Base-by-base conservation (phyloP, 2,888 invertebrate genomes). In the Hypena proboscidalis region DNA sequence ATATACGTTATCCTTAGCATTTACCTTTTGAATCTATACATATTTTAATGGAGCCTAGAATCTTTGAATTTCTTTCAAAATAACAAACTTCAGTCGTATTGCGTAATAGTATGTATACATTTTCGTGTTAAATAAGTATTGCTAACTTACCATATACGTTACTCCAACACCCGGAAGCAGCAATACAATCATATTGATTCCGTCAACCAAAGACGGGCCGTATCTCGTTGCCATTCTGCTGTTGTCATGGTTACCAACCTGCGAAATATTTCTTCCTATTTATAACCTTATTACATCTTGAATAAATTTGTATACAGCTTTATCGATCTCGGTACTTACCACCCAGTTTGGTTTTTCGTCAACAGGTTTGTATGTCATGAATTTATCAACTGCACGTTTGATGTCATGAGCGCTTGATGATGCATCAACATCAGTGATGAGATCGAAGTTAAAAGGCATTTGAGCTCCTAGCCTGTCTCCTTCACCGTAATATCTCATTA, bases 391-490 rank as follows among this genome's bases (percentile, higher is more conserved):
- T 3, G 92, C 85, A 13, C 83, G 79, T 53, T 93, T 92, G 43
- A 94, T 92, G 60, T 94, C 93, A 37, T 83, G 74, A 3, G 95
- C 94, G 20, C 90, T 92, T 1, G 95, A 94, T 0, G 82, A 80
- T 0, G 77, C 79, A 52, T 91, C 90, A 1, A 95, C 83, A 48
- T 94, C 92, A 7, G 89, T 91, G 31, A 96, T 93, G 30, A 97
- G 89, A 58, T 94, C 91, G 70, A 96, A 96, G 77, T 97, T 97
- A 69, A 96, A 96, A 0, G 96, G 95, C 70, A 97, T 93, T 66
- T 96, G 94, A 1, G 95, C 92, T 10, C 96, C 95, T 8, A 77
- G 67, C 2, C 78, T 80, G 1, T 91, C 84, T 0, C 86, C 91
- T 38, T 92, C 90, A 1, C 92, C 92, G 62, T 94, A 97, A 78